Evolutionary conservation across 2,888 invertebrate genomes (phyloP), one percentile per base, ranked within the genome.

Genomic region (Graphium colonna): DNA sequence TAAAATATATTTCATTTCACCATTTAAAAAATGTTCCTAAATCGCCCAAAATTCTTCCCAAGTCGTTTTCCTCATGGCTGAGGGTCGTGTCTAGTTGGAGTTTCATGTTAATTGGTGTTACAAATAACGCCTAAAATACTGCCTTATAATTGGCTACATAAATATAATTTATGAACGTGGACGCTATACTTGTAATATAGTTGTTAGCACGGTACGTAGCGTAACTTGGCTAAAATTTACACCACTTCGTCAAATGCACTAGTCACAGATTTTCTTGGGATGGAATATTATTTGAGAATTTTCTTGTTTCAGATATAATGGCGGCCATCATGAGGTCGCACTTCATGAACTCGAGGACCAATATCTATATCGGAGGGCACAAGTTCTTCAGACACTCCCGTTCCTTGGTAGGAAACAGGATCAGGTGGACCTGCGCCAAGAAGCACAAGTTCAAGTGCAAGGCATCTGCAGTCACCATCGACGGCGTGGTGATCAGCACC

Each of bases 341-440:
- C 0, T 77, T 78, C 51, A 69, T 70, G 13, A 69, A 67, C 5
- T 82, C 82, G 51, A 70, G 78, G 0, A 86, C 80, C 0, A 82
- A 83, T 51, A 86, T 87, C 9, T 75, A 62, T 54, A 79, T 87
- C 3, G 84, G 78, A 12, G 85, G 83, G 0, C 82, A 82, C 63
- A 87, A 87, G 60, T 87, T 80, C 70, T 85, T 80, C 64, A 69
- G 87, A 26, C 87, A 88, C 57, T 88, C 87, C 0, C 67, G 87
- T 1, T 83, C 85, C 0, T 68, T 85, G 9, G 69, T 81, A 49
- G 86, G 87, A 0, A 77, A 87, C 58, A 73, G 86, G 31, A 82
- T 86, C 57, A 66, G 88, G 31, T 88, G 88, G 88, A 82, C 83
- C 0, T 88, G 88, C 58, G 72, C 85, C 1, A 84, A 85, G 67